Conservation (phyloP, 1,140 invertebrate species). For the Meloidogyne chitwoodi region DNA sequence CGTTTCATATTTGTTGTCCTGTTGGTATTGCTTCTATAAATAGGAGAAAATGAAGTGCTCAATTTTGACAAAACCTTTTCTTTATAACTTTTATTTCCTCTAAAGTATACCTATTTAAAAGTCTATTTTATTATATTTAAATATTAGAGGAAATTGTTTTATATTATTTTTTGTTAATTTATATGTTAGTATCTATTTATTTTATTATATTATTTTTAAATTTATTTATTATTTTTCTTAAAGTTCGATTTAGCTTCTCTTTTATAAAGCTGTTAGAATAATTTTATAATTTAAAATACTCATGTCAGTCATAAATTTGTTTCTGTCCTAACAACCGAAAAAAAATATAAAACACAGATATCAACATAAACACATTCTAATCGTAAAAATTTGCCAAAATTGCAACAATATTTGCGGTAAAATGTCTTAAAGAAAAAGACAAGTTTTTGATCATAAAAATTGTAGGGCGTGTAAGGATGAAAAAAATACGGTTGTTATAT, state of each 20-base stretch:
- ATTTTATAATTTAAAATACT: not conserved
- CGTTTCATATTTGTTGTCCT: constrained; percentile 51
- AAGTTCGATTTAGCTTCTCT: no score
- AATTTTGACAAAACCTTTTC: not conserved
- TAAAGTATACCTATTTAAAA: not conserved
- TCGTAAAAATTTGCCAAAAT: not conserved
- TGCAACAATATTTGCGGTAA: not conserved
- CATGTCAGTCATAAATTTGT: not conserved
- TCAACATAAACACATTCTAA: not conserved
- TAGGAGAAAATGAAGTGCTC: not conserved
- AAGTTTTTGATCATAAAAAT: not conserved
- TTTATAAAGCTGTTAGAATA: not conserved
- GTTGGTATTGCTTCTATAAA: constrained; percentile 21
- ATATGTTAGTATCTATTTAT: not conserved
- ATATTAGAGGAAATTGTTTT: not conserved
- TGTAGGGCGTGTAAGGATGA: not conserved
- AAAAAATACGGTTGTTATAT: not conserved
- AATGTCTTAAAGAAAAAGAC: not conserved
- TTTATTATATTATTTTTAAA: not conserved
- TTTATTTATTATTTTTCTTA: not conserved
- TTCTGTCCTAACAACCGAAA: not conserved
- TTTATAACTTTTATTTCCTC: not conserved
- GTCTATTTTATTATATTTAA: no score
- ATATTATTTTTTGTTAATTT: not conserved
- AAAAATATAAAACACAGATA: not conserved